Conservation (phyloP, 2,888 invertebrate genomes). For the Cloeon dipterum region DNA sequence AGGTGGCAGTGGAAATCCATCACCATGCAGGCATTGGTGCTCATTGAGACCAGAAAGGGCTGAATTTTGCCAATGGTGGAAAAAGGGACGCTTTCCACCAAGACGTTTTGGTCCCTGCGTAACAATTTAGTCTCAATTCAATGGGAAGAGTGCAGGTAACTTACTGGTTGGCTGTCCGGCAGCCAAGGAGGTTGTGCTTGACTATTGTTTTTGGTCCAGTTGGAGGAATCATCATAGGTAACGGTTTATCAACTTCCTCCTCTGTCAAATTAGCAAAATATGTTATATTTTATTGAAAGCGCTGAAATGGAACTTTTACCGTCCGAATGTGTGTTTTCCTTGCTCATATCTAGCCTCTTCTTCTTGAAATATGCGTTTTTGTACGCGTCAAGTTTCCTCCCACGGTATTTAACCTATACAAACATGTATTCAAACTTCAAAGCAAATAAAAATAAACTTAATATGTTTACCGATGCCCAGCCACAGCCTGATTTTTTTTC, state of each 20-base stretch:
- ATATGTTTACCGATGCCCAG: conserved; percentile 66
- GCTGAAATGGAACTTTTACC: too few relatives aligned
- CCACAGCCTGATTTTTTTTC: conserved; percentile 83
- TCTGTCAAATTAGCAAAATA: not conserved
- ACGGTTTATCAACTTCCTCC: conserved; percentile 3
- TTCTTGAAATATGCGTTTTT: conserved; percentile 67
- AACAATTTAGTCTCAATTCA: conserved; percentile 4
- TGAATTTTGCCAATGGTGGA: conserved; percentile 72
- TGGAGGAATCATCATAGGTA: conserved; percentile 17
- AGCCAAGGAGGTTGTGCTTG: conserved; percentile 50
- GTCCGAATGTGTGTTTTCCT: conserved; percentile 13
- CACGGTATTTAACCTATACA: conserved; percentile 36
- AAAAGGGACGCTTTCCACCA: conserved; percentile 77
- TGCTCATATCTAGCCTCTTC: conserved; percentile 18
- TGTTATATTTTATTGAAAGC: conserved; percentile 4
- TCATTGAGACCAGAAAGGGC: conserved; percentile 71
- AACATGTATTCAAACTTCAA: too few relatives aligned
- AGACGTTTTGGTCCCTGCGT: conserved; percentile 64
- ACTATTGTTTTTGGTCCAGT: conserved; percentile 39
- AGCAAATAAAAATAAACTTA: too few relatives aligned
- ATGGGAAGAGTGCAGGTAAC: conserved; percentile 13
- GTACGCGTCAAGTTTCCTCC: conserved; percentile 68
- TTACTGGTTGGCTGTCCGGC: conserved; percentile 54
- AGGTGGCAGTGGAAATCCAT: conserved; percentile 88
- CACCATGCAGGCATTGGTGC: conserved; percentile 64